Conservation (phyloP, 1,140 invertebrate species). For the Aphelenchoides besseyi region DNA sequence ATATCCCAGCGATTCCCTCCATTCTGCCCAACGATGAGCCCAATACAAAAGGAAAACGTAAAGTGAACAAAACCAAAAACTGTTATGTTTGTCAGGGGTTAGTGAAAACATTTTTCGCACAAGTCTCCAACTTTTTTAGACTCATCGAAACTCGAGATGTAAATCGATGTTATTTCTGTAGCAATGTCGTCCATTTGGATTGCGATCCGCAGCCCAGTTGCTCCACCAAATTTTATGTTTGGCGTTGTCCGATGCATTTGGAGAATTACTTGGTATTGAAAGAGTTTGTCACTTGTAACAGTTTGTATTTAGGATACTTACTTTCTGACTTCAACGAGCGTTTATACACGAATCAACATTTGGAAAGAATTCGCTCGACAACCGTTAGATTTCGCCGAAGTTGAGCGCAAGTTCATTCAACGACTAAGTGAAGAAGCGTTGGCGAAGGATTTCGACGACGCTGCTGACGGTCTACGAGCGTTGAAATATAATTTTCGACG, state of each 20-base stretch:
- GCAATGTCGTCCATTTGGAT: neutral
- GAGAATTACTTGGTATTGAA: constrained; percentile 16
- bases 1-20: neutral
- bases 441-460: neutral
- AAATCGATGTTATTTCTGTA: neutral
- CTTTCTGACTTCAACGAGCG: neutral
- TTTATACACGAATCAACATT: neutral
- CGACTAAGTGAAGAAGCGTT: neutral
- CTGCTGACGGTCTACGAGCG: neutral
- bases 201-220: neutral
- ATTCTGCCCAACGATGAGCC: neutral
- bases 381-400: neutral
- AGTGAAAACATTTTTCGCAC: neutral
- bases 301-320: neutral
- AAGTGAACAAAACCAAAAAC: neutral
- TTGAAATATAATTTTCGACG: neutral
- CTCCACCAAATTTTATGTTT: neutral
- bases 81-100: constrained; percentile 5
- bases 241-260: neutral
- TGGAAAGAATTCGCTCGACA: neutral
- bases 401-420: neutral
- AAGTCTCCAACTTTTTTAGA: too few species aligned
- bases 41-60: neutral
- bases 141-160: neutral
- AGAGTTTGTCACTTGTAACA: neutral